Percentiles rank a stretch among this genome's conserved stretches.
Conservation (phyloP, 2,113 vertebrate genomes). For the Gobiocypris rarus region DNA sequence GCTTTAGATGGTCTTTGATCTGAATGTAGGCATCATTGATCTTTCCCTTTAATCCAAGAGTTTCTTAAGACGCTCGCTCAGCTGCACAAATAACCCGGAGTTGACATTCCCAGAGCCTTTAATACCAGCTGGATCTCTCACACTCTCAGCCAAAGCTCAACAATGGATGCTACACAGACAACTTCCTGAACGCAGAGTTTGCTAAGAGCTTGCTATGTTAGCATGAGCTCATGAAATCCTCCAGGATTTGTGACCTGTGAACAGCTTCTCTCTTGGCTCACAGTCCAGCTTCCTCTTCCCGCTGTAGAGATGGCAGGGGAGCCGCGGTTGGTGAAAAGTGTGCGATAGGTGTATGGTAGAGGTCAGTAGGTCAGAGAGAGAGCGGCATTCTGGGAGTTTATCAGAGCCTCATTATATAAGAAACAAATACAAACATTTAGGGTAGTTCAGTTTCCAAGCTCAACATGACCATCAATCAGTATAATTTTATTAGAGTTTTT, state of each 20-base stretch:
- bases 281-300: conserved; percentile 7
- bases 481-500: too few relatives aligned
- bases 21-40: neutral
- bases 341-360: neutral
- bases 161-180: neutral
- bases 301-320: neutral
- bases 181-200: neutral
- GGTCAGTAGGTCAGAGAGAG: neutral
- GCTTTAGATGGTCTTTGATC: neutral
- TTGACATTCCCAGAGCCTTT: conserved; percentile 35
- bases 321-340: neutral
- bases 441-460: too few relatives aligned
- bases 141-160: conserved; percentile 5
- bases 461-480: too few relatives aligned
- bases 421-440: too few relatives aligned
- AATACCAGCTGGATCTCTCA: conserved; percentile 33
- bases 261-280: neutral
- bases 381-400: neutral
- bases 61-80: conserved; percentile 13
- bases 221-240: neutral
- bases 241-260: conserved; percentile 15
- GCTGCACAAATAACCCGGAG: conserved; percentile 50
- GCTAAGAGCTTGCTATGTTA: neutral
- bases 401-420: too few relatives aligned
- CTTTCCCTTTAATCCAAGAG: neutral